phyloP scores from a whole-genome alignment of 1,140 invertebrate genomes.

The Drosophila albomicans region DNA sequence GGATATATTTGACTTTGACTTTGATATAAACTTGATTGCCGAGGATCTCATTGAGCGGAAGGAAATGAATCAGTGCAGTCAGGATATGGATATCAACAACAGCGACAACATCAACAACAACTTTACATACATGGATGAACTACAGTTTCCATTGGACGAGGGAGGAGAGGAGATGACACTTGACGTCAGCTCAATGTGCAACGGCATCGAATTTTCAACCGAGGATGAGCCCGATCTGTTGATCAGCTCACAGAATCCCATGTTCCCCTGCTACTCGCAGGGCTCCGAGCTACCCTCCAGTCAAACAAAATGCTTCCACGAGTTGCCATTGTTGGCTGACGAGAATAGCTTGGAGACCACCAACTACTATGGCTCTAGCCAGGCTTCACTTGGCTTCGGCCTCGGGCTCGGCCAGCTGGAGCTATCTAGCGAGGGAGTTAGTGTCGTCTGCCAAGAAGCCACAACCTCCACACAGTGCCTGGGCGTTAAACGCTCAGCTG shows the following conservation, averaged over 20 bases:
- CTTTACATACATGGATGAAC: conserved; percentile 32
- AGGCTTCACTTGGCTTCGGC: conserved; percentile 63
- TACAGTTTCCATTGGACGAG: conserved; percentile 15
- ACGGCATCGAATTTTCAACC: conserved; percentile 46
- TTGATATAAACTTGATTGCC: conserved; percentile 80
- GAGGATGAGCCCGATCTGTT: conserved; percentile 54
- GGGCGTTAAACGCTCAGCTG: conserved; percentile 55
- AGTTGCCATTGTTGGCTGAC: conserved; percentile 52
- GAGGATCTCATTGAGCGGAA: conserved; percentile 66
- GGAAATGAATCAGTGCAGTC: conserved; percentile 63
- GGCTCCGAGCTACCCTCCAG: conserved; percentile 7
- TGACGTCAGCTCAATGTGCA: conserved; percentile 42
- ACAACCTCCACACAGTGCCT: not conserved
- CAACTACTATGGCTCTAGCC: conserved; percentile 41
- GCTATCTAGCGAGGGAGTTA: conserved; percentile 22
- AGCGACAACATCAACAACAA: conserved; percentile 60
- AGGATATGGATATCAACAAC: conserved; percentile 45
- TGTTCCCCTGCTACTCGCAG: conserved; percentile 44
- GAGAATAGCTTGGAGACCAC: conserved; percentile 37
- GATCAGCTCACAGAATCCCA: conserved; percentile 50
- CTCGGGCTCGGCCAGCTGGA: conserved; percentile 53
- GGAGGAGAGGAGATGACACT: conserved; percentile 47
- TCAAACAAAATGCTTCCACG: conserved; percentile 50
- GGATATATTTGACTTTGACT: conserved; percentile 80
- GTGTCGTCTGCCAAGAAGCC: conserved; percentile 25